phyloP scores from a whole-genome alignment of 2,113 vertebrate species.

The Argyrosomus japonicus region DNA sequence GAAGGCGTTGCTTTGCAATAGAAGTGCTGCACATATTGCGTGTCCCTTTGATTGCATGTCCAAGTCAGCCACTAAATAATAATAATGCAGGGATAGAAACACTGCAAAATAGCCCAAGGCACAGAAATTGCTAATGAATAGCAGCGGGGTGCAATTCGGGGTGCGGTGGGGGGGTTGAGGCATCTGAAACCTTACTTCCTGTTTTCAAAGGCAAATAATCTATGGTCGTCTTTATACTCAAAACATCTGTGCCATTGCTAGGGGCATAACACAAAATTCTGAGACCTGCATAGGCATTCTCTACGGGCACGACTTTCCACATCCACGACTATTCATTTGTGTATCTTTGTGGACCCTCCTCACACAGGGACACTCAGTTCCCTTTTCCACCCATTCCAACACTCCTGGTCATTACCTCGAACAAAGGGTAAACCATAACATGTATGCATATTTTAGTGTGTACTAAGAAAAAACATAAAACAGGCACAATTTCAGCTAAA shows the following conservation, averaged over 20 bases:
- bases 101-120: constrained; percentile 72
- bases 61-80: constrained; percentile 79
- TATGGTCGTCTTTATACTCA: constrained; percentile 19
- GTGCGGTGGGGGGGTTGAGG: constrained; percentile 33
- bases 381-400: no score
- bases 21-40: constrained; percentile 77
- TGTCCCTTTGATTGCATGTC: constrained; percentile 80
- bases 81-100: constrained; percentile 77
- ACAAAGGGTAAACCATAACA: background rate
- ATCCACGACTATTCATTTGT: no score
- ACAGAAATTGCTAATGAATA: constrained; percentile 82
- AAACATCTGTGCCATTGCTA: constrained; percentile 32
- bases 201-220: constrained; percentile 65
- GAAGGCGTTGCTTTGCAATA: constrained; percentile 57
- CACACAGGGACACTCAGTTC: no score
- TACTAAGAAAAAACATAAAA: background rate
- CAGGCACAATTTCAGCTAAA: background rate
- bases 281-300: no score
- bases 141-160: constrained; percentile 72
- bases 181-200: constrained; percentile 51
- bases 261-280: no score
- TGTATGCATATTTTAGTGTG: background rate
- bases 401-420: constrained; percentile 1
- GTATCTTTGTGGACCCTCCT: no score
- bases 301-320: no score